Evolutionary conservation across 2,888 invertebrate genomes (phyloP).

Genomic region (Salticus scenicus): DNA sequence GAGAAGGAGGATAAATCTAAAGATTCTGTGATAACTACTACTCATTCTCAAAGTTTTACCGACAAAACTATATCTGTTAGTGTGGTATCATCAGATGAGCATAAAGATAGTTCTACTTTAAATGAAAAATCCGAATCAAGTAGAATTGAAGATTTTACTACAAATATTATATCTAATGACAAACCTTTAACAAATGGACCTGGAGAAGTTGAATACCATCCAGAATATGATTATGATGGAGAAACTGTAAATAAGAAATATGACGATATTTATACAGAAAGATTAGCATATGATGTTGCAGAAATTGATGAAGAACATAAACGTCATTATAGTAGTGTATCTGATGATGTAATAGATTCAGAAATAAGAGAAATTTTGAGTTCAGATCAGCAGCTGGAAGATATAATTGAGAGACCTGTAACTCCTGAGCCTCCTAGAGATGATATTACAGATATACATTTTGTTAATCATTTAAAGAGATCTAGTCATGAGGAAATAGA

Average conservation of each 20-base stretch:
- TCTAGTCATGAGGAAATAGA: neutral
- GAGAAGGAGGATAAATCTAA: constrained; percentile 17
- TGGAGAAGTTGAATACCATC: constrained; percentile 61
- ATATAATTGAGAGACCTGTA: constrained; percentile 63
- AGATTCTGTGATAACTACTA: constrained; percentile 34
- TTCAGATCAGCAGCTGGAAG: constrained; percentile 53
- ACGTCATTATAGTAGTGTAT: constrained; percentile 42
- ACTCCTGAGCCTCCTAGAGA: constrained; percentile 66
- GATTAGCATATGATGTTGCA: neutral
- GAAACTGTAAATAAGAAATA: neutral
- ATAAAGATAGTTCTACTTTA: neutral
- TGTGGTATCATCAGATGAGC: constrained; percentile 5
- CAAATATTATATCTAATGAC: neutral
- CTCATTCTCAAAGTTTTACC: constrained; percentile 9
- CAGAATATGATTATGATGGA: constrained; percentile 55
- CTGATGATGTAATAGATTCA: constrained; percentile 53
- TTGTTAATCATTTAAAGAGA: neutral
- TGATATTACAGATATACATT: neutral
- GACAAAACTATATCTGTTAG: constrained; percentile 31
- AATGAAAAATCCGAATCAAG: neutral
- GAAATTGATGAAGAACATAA: constrained; percentile 18
- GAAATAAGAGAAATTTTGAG: constrained; percentile 57
- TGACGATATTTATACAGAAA: neutral
- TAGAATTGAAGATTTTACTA: neutral
- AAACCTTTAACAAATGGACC: constrained; percentile 57